These are phyloP conservation scores for Pogonocichla stellata DNA, from an alignment of 2,113 vertebrate genomes.

Conservation along the genomic window DNA sequence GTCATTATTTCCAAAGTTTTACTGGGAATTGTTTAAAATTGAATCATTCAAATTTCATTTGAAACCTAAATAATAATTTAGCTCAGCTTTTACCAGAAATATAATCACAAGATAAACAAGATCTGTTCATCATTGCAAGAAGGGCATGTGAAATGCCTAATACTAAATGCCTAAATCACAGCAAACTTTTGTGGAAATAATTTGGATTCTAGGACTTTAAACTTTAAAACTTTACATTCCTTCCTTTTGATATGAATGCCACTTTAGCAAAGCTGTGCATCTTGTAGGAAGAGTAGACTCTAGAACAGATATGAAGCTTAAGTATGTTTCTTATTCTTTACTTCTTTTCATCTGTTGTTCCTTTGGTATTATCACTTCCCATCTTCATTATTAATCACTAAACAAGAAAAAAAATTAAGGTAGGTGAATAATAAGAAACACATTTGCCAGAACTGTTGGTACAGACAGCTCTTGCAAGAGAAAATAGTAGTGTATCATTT, in stretches of 20 bases:
- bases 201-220: not conserved
- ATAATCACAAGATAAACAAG: not conserved
- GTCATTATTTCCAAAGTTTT: not conserved
- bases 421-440: not conserved
- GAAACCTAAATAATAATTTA: not conserved
- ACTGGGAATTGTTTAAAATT: too few relatives aligned
- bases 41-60: not conserved
- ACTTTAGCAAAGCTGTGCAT: not conserved
- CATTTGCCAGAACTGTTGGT: not conserved
- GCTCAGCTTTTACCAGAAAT: not conserved
- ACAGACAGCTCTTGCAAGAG: not conserved
- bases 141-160: not conserved
- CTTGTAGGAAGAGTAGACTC: not conserved
- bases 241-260: not conserved
- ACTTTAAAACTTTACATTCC: not conserved
- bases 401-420: not conserved
- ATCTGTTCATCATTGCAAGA: not conserved
- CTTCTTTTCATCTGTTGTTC: not conserved
- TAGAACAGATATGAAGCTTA: not conserved
- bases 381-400: not conserved
- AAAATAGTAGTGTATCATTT: not conserved
- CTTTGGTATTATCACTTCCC: not conserved
- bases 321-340: not conserved
- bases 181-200: not conserved
- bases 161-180: not conserved